These are phyloP conservation scores for Cydia splendana DNA, from an alignment of 1,140 invertebrate genomes.

Conservation along the genomic window DNA sequence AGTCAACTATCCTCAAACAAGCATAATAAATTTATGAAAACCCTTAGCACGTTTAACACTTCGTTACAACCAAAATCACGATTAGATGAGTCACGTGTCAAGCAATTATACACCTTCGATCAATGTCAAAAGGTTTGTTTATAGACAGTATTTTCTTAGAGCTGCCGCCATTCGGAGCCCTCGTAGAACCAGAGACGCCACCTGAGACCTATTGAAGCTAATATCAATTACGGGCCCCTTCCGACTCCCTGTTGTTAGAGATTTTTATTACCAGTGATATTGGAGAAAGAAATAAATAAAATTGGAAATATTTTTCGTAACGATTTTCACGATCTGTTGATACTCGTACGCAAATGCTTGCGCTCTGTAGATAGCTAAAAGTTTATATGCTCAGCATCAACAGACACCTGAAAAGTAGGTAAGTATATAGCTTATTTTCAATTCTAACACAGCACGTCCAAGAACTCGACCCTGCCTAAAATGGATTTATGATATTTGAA, in stretches of 20 bases:
- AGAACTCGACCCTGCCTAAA: too few species aligned
- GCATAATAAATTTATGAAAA: background rate
- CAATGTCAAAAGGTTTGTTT: background rate
- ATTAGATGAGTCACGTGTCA: background rate
- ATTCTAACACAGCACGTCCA: too few species aligned
- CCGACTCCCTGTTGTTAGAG: background rate
- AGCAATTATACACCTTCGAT: background rate
- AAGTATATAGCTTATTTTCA: too few species aligned
- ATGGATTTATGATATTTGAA: too few species aligned
- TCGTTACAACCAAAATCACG: background rate
- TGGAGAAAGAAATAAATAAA: slow-evolving; percentile 5
- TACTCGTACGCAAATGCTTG: background rate
- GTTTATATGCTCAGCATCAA: too few species aligned
- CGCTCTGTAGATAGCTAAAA: too few species aligned
- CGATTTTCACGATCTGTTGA: background rate
- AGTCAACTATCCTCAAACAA: slow-evolving; percentile 4
- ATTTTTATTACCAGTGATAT: slow-evolving; percentile 9
- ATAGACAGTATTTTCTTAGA: background rate
- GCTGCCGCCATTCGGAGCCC: background rate
- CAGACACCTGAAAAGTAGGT: too few species aligned
- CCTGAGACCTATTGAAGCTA: slow-evolving; percentile 26
- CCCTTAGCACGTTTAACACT: slow-evolving; percentile 12
- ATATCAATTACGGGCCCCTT: slow-evolving; percentile 24
- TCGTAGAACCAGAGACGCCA: slow-evolving; percentile 12
- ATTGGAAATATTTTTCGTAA: background rate